A percentile compares a stretch with the other conserved stretches of the same genome.
phyloP scores from a whole-genome alignment of 2,888 invertebrate genomes.

The Invenusta paracnida region DNA sequence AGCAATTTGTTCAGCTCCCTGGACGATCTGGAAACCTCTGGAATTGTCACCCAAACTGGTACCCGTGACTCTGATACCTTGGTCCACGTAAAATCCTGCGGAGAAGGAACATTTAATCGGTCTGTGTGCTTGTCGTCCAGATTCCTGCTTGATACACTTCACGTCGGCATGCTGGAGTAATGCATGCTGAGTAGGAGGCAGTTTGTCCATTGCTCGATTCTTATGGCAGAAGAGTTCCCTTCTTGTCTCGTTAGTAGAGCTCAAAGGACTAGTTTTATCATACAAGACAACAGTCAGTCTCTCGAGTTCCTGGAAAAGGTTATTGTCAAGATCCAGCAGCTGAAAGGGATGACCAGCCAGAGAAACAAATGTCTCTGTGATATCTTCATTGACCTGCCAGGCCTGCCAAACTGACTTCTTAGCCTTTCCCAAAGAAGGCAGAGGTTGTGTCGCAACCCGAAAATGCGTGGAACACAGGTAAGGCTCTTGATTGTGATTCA shows the following conservation, averaged over 20 bases:
- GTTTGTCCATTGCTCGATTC: background rate
- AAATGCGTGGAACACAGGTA: conserved; percentile 27
- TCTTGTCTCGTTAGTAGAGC: background rate
- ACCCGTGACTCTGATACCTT: background rate
- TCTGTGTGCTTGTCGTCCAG: background rate
- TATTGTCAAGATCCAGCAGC: background rate
- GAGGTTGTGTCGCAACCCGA: conserved; percentile 30
- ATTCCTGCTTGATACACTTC: background rate
- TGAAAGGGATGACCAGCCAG: background rate
- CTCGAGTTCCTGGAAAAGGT: background rate
- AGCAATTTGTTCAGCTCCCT: too few relatives aligned
- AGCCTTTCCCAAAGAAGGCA: conserved; percentile 3
- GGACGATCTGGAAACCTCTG: background rate
- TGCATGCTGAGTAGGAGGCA: too few relatives aligned
- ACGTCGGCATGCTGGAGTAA: background rate
- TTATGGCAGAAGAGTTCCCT: background rate
- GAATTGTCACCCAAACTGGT: background rate
- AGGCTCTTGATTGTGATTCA: background rate
- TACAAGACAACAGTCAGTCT: conserved; percentile 20
- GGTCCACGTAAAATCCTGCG: background rate
- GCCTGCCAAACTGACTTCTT: conserved; percentile 24
- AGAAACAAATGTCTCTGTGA: background rate
- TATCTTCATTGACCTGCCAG: background rate
- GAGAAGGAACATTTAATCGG: background rate
- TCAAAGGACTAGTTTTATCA: background rate